A percentile compares a stretch with the other conserved stretches of the same genome.
Conservation (phyloP, 2,797 vertebrate genomes). For the Hephaestus fuliginosus region DNA sequence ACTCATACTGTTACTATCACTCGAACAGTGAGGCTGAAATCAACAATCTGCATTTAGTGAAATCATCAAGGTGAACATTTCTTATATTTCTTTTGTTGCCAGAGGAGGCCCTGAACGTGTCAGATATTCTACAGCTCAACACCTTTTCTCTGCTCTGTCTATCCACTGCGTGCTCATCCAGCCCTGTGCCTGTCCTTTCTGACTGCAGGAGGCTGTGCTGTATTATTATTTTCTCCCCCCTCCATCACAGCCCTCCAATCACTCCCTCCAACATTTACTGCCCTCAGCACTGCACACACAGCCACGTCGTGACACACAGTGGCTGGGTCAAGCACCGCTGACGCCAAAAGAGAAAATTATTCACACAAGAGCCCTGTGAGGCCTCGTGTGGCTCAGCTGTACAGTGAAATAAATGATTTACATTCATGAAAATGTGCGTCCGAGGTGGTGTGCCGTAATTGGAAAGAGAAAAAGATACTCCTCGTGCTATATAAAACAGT, state of each 20-base stretch:
- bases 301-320: constrained; percentile 13
- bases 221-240: constrained; percentile 2
- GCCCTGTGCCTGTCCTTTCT: background rate
- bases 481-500: background rate
- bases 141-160: constrained; percentile 8
- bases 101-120: constrained; percentile 1
- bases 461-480: background rate
- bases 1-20: background rate
- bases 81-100: background rate
- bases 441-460: background rate
- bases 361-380: constrained; percentile 23
- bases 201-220: constrained; percentile 18
- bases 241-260: constrained; percentile 39
- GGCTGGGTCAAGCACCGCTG: constrained; percentile 10
- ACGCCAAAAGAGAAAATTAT: constrained; percentile 13
- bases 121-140: background rate
- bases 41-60: background rate
- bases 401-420: constrained; percentile 19
- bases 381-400: constrained; percentile 1
- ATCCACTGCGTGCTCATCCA: constrained; percentile 1
- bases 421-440: constrained; percentile 2
- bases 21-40: background rate
- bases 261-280: constrained; percentile 22
- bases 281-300: constrained; percentile 41
- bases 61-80: background rate